Conservation (phyloP, 2,888 invertebrate species). For the Choristoneura rosaceana region DNA sequence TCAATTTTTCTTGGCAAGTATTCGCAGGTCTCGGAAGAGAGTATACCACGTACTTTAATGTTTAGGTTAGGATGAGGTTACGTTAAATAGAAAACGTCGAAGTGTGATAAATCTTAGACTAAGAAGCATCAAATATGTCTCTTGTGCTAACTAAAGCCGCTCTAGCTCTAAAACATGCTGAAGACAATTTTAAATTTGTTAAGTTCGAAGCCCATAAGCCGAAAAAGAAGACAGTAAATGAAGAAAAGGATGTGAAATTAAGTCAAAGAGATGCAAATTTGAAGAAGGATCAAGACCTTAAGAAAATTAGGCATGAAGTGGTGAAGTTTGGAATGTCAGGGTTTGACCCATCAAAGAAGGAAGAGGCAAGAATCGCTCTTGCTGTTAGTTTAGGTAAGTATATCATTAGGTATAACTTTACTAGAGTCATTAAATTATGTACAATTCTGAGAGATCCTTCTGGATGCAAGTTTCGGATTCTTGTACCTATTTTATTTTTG, state of each 20-base stretch:
- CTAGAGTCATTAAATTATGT: no score
- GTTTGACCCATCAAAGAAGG: slow-evolving; percentile 88
- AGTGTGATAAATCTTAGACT: neutral
- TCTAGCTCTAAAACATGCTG: slow-evolving; percentile 71
- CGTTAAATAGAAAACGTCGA: neutral
- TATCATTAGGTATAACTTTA: neutral
- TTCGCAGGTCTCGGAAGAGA: neutral
- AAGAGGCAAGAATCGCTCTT: slow-evolving; percentile 91
- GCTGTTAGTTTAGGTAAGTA: slow-evolving; percentile 90
- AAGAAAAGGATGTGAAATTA: slow-evolving; percentile 48
- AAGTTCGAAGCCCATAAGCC: slow-evolving; percentile 83
- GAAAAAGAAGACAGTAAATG: slow-evolving; percentile 65
- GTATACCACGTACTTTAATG: neutral
- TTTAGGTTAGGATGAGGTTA: neutral
- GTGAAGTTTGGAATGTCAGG: slow-evolving; percentile 94
- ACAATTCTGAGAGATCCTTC: no score
- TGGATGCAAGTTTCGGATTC: no score
- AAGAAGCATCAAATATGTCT: slow-evolving; percentile 58
- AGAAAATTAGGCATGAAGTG: slow-evolving; percentile 91
- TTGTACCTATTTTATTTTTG: no score
- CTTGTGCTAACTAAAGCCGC: slow-evolving; percentile 83
- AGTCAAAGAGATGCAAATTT: slow-evolving; percentile 46
- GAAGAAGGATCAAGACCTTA: slow-evolving; percentile 88
- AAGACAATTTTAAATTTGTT: slow-evolving; percentile 76
- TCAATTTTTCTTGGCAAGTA: no score